These are phyloP conservation scores for Conopomorpha cramerella DNA, from an alignment of 1,140 invertebrate genomes.

Conservation along the genomic window DNA sequence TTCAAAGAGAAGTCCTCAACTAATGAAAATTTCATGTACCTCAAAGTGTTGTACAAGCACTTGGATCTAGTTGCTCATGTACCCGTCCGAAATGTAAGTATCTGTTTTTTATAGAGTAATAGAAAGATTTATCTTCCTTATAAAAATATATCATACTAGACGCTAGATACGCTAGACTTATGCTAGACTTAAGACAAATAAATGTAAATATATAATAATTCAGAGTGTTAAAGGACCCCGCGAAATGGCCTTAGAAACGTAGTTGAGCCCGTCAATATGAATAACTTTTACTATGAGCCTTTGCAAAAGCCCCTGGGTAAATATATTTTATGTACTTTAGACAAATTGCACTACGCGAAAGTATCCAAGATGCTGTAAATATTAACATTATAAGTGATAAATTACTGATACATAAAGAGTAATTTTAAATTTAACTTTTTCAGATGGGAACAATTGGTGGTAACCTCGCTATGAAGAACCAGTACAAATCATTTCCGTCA, in stretches of 20 bases:
- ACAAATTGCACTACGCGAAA: too few relatives aligned
- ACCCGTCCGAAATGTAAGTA: constrained; percentile 66
- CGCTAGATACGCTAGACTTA: not conserved
- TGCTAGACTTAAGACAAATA: too few relatives aligned
- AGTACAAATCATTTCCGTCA: constrained; percentile 71
- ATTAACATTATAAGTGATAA: too few relatives aligned
- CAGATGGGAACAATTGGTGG: constrained; percentile 71
- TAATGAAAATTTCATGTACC: constrained; percentile 36
- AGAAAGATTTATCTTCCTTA: not conserved
- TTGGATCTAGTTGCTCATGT: constrained; percentile 69
- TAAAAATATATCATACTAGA: too few relatives aligned
- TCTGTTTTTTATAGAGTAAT: not conserved
- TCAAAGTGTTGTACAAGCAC: constrained; percentile 29
- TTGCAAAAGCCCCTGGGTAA: too few relatives aligned
- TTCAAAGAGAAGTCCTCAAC: constrained; percentile 57
- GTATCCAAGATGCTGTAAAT: not conserved
- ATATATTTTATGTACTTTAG: too few relatives aligned
- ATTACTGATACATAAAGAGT: not conserved
- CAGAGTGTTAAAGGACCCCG: too few relatives aligned
- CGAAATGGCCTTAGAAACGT: too few relatives aligned
- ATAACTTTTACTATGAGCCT: too few relatives aligned
- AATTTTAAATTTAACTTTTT: not conserved
- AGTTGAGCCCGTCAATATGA: too few relatives aligned
- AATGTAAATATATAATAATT: too few relatives aligned
- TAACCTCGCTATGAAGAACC: constrained; percentile 74